Percentiles rank a stretch among this genome's conserved stretches.
Evolutionary conservation across 2,797 vertebrate genomes (phyloP).

Genomic region (Mus caroli): DNA sequence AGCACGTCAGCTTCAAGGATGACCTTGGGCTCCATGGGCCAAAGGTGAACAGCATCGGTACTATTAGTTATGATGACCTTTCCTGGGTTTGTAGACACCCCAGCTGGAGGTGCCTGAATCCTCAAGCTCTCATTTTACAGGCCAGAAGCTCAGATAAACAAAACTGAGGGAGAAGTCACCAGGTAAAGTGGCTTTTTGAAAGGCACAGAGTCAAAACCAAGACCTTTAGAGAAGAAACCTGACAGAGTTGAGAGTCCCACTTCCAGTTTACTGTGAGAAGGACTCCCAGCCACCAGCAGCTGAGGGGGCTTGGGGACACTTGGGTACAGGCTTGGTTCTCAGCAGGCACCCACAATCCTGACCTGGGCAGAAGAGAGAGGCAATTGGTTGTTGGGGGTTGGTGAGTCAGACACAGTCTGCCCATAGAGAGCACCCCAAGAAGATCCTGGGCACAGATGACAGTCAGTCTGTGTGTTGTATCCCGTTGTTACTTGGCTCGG

Average conservation of each 20-base stretch:
- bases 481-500: neutral
- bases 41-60: accelerated
- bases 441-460: neutral
- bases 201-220: neutral
- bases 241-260: neutral
- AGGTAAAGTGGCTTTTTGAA: neutral
- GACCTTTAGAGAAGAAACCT: neutral
- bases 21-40: neutral
- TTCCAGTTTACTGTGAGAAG: neutral
- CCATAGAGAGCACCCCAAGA: neutral
- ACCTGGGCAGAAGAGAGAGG: neutral
- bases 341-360: neutral
- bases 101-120: neutral
- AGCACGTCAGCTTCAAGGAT: no score
- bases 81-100: no score
- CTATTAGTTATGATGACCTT: neutral
- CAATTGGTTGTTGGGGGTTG: neutral
- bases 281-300: neutral
- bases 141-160: neutral
- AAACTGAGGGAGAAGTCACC: neutral
- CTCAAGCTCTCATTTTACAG: neutral
- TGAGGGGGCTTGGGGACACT: neutral
- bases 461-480: accelerated
- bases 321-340: neutral
- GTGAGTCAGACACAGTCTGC: neutral